Evolutionary conservation across 2,888 invertebrate genomes (phyloP).

Genomic region (Drosophila prolongata): DNA sequence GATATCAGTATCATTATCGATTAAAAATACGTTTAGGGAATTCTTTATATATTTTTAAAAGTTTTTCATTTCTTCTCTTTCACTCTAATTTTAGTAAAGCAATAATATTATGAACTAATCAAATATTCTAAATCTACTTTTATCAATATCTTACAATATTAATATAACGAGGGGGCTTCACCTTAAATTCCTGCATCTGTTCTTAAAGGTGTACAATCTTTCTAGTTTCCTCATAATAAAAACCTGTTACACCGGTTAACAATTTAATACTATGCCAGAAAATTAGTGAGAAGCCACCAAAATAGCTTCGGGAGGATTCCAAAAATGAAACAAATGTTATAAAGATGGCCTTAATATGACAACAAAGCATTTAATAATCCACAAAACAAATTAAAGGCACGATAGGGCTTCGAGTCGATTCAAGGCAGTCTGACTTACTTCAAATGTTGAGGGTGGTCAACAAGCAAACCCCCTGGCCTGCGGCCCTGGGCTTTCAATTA

Average conservation of each 20-base stretch:
- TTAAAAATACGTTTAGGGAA: too few relatives aligned
- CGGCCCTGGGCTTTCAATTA: constrained; percentile 46
- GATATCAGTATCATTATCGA: too few relatives aligned
- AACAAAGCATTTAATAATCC: constrained; percentile 18
- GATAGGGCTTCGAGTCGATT: background rate
- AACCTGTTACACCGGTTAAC: background rate
- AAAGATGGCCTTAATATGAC: background rate
- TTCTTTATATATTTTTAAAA: too few relatives aligned
- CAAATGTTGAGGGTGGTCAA: constrained; percentile 14
- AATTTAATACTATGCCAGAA: background rate
- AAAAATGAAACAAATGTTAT: constrained; percentile 12
- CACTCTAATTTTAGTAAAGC: too few relatives aligned
- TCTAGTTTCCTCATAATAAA: background rate
- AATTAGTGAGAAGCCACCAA: background rate
- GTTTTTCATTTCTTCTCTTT: too few relatives aligned
- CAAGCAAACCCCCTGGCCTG: constrained; percentile 3
- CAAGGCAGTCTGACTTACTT: background rate
- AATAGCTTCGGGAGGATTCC: background rate
- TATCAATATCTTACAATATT: too few relatives aligned
- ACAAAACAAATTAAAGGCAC: constrained; percentile 12
- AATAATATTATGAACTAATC: too few relatives aligned
- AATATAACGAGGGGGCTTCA: too few relatives aligned
- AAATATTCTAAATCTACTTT: too few relatives aligned
- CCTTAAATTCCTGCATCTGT: too few relatives aligned
- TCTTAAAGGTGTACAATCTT: too few relatives aligned